phyloP scores from a whole-genome alignment of 2,888 invertebrate genomes.

The Tetheella fluctuosa region DNA sequence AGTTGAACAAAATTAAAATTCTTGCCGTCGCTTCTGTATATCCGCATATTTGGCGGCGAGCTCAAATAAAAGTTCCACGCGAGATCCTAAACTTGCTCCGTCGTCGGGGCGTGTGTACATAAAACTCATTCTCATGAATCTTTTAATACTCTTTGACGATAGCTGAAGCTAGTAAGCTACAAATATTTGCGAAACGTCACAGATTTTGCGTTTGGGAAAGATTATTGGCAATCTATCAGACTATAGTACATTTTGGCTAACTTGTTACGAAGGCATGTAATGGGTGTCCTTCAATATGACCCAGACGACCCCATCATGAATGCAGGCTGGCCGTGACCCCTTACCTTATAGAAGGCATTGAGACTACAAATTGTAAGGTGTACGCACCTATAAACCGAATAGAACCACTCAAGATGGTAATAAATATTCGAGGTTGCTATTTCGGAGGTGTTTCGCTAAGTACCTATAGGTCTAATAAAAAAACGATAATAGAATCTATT shows the following conservation, averaged over 20 bases:
- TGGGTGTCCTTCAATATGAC: not conserved
- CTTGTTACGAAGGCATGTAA: not conserved
- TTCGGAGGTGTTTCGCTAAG: not conserved
- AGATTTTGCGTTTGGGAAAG: not conserved
- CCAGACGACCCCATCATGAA: constrained; percentile 1
- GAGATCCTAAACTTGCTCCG: constrained; percentile 10
- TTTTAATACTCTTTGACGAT: constrained; percentile 6
- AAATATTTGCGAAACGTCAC: too few species aligned
- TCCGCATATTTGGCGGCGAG: constrained; percentile 11
- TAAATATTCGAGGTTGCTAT: not conserved
- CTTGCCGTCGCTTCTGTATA: constrained; percentile 4
- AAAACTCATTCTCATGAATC: constrained; percentile 8
- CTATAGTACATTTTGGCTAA: not conserved
- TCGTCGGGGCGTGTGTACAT: constrained; percentile 10
- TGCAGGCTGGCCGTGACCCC: not conserved
- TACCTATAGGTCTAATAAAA: too few species aligned
- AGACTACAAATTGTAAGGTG: not conserved
- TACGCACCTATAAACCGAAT: not conserved
- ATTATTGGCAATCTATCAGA: not conserved
- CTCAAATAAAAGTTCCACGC: constrained; percentile 11
- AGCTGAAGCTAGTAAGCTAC: not conserved
- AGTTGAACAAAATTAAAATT: constrained; percentile 13
- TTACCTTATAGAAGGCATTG: not conserved
- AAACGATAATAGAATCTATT: too few species aligned
- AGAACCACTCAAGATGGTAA: not conserved